phyloP scores from a whole-genome alignment of 2,797 vertebrate genomes.

The Salarias fasciatus region DNA sequence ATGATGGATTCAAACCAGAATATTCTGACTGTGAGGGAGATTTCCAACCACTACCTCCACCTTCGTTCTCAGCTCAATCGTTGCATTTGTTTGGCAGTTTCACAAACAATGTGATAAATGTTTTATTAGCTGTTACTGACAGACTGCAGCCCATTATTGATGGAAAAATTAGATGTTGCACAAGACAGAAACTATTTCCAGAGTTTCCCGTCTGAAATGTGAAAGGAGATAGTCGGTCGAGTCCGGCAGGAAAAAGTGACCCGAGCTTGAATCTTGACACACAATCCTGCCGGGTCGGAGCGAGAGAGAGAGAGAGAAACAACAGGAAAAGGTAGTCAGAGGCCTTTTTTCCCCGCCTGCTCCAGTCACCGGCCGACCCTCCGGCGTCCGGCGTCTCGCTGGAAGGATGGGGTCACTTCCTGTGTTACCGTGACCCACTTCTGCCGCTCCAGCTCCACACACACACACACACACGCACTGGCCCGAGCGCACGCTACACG shows the following conservation, averaged over 20 bases:
- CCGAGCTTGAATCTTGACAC: conserved; percentile 17
- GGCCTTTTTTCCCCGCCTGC: conserved; percentile 28
- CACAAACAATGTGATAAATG: too few relatives aligned
- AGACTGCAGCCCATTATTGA: too few relatives aligned
- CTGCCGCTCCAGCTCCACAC: conserved; percentile 6
- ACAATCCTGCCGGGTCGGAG: conserved; percentile 15
- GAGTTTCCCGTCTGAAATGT: conserved; percentile 5
- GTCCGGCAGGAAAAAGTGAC: conserved; percentile 32
- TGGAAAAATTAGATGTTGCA: too few relatives aligned
- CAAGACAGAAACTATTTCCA: conserved; percentile 49
- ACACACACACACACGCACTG: neutral
- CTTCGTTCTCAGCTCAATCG: too few relatives aligned
- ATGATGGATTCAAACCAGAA: too few relatives aligned
- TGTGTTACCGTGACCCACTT: conserved; percentile 64
- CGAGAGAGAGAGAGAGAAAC: conserved; percentile 35
- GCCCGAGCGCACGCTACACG: too few relatives aligned
- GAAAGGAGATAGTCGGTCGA: conserved; percentile 11
- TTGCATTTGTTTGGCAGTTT: too few relatives aligned
- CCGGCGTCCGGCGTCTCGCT: conserved; percentile 53
- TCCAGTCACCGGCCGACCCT: conserved; percentile 35
- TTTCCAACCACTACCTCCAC: too few relatives aligned
- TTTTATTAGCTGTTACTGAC: too few relatives aligned
- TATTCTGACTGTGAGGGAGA: too few relatives aligned
- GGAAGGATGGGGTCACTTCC: conserved; percentile 66
- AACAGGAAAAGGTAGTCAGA: conserved; percentile 73